Evolutionary conservation across 2,888 invertebrate species (phyloP), one percentile per base, ranked within the genome.

Genomic region (Steinernema hermaphroditum): DNA sequence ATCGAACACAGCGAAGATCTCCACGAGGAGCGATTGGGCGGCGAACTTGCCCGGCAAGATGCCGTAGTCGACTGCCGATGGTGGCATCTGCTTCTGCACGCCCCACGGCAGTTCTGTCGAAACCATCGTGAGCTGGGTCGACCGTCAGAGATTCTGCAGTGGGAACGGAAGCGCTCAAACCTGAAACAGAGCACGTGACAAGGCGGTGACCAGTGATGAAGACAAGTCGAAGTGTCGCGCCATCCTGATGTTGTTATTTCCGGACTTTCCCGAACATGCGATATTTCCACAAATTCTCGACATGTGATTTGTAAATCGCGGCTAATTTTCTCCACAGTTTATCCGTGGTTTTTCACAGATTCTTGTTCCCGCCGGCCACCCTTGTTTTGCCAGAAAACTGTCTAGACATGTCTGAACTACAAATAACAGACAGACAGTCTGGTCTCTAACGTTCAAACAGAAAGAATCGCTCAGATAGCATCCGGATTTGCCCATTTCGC

Each of bases 1-100:
- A 86, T 96, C 96, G 0, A 95, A 94, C 84, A 94, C 92, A 0
- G 92, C 90, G 0, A 96, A 95, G 86, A 97, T 96, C 88, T 98
- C 96, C 0, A 94, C 92, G 87, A 98, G 96, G 0, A 98, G 90
- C 57, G 94, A 92, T 75, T 95, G 91, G 92, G 97, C 94, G 0
- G 97, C 94, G 88, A 93, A 96, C 88, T 97, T 96, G 14, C 97
- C 97, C 16, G 82, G 81, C 34, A 78, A 62, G 24, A 81, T 78
- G 41, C 75, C 79, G 34, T 79, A 78, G 57, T 85, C 83, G 32
- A 85, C 54, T 8, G 74, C 69, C 14, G 79, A 75, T n/a, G 79
- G 73, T 14, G 81, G 78, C 0, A 85, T 80, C 62, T 80, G 77
- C 69, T 83, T 81, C 22, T 80, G 74, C 0, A 77, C 78, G 1